Evolutionary conservation across 2,888 invertebrate genomes (phyloP), one percentile per base, ranked within the genome.

Genomic region (Hoplodrina blanda): DNA sequence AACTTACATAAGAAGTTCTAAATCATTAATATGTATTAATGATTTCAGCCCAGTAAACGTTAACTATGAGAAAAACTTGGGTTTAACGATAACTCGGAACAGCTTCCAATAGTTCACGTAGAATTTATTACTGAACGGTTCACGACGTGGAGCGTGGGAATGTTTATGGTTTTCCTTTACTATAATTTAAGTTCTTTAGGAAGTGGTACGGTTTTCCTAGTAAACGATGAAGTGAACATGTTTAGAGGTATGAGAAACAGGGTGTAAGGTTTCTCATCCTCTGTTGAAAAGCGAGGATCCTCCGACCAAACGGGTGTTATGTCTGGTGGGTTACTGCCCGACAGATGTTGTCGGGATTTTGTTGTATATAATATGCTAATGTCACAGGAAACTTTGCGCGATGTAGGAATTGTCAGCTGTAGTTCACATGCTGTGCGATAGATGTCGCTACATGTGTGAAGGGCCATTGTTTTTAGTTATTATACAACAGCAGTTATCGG

Each of bases 111-210:
- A n/a, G 20, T 70, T 55, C 63, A 55, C n/a, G 30, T 20, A 15
- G 20, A 73, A 73, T 73, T 62, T 70, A 70, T 70, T 73, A 55
- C 73, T 49, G 46, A 62, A 20, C 30, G 41, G 62, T 54, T 53
- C 44, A 54, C 61, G 71, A 46, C 8, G 8, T 41, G n/a, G 41
- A 30, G 15, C 54, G 46, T 41, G 15, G 11, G 41, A 62, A 49
- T 49, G 15, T 70, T 73, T 70, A 70, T 55, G 11, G 33, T 49
- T 60, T 41, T 20, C 54, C 5, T 49, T n/a, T 5, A 15, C 15
- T 20, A n/a, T n/a, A 1, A 61, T 60, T 54, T 60, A 25, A 13
- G 10, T 17, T 37, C 19, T 71, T 46, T 52, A 46, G 60, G 44
- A 46, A 46, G 10, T 25, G 44, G 6, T 41, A n/a, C 3, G 19